Evolutionary conservation across 2,797 vertebrate genomes (phyloP).

Genomic region (Tarsius wallacei): DNA sequence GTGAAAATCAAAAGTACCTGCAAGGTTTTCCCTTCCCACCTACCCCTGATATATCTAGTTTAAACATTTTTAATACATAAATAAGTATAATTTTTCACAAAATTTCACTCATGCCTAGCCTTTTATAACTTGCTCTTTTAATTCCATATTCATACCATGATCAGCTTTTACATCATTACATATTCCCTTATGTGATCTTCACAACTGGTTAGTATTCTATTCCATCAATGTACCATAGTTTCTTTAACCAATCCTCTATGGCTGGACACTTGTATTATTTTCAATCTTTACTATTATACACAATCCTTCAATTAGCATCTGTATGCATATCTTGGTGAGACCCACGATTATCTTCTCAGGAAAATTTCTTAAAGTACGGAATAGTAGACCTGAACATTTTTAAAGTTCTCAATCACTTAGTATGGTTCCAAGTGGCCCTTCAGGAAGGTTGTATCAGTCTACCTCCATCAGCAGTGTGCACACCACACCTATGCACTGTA

Average conservation of each 20-base stretch:
- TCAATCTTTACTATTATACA: neutral
- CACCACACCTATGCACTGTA: neutral
- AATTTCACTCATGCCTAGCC: neutral
- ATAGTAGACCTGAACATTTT: neutral
- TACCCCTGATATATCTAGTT: neutral
- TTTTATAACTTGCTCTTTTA: neutral
- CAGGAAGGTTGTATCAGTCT: neutral
- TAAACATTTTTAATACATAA: neutral
- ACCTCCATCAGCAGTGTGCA: accelerated
- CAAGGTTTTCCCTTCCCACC: neutral
- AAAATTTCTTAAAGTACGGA: neutral
- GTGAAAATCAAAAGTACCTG: neutral
- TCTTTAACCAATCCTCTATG: too few species aligned
- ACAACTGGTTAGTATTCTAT: neutral
- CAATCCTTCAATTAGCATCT: neutral
- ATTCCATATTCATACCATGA: neutral
- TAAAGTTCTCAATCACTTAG: neutral
- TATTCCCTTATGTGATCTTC: neutral
- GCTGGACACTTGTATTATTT: too few species aligned
- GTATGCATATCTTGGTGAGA: neutral
- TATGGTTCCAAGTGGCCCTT: neutral
- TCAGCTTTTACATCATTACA: neutral
- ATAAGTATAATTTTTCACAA: neutral
- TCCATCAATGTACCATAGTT: neutral
- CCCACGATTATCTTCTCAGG: constrained; percentile 16